Conservation (phyloP, 2,888 invertebrate genomes). For the Petrophora chlorosata region DNA sequence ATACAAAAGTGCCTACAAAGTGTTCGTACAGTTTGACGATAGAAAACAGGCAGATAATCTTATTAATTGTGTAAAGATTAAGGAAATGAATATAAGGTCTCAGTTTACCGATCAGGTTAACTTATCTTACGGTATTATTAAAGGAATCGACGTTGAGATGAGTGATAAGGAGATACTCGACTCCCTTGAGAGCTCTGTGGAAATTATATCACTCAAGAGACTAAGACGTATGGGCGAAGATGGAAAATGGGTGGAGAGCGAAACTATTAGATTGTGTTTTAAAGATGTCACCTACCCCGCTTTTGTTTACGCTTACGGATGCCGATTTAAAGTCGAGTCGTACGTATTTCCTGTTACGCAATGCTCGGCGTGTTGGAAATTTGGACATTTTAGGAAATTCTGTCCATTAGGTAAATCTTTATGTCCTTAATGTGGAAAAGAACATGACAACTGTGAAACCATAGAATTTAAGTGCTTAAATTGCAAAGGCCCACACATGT, state of each 20-base stretch:
- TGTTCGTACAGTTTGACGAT: conserved; percentile 20
- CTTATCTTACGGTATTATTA: conserved; percentile 34
- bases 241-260: conserved; percentile 27
- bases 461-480: background rate
- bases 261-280: conserved; percentile 34
- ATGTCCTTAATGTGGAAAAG: background rate
- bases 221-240: conserved; percentile 19
- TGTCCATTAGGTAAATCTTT: background rate
- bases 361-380: conserved; percentile 33
- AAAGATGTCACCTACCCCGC: conserved; percentile 22
- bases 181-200: conserved; percentile 3
- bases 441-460: background rate
- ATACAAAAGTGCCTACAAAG: too few species aligned
- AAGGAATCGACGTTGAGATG: conserved; percentile 33
- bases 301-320: conserved; percentile 22
- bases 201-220: conserved; percentile 24
- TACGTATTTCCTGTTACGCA: conserved; percentile 36
- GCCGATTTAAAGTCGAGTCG: conserved; percentile 29
- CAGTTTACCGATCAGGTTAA: conserved; percentile 22
- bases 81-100: conserved; percentile 21
- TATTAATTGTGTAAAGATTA: background rate
- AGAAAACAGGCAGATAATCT: conserved; percentile 16
- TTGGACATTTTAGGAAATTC: background rate
- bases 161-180: conserved; percentile 27
- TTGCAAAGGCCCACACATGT: conserved; percentile 1